phyloP scores from a whole-genome alignment of 2,113 vertebrate species.

The Apaloderma vittatum region DNA sequence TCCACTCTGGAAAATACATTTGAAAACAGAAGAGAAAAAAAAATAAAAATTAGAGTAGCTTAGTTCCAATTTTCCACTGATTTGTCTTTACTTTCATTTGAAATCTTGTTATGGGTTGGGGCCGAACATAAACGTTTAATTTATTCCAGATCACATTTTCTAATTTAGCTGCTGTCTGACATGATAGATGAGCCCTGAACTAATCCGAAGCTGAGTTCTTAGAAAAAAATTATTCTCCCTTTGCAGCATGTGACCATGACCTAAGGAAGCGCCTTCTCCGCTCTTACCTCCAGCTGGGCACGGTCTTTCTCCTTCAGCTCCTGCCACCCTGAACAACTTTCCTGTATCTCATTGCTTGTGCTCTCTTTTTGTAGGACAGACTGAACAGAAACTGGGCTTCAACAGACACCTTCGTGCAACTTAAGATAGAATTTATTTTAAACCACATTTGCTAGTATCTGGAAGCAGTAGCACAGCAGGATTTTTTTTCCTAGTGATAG shows the following conservation, averaged over 20 bases:
- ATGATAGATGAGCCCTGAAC: background rate
- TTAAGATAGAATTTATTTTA: background rate
- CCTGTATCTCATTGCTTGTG: background rate
- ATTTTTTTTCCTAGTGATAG: background rate
- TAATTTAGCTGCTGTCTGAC: slow-evolving; percentile 23
- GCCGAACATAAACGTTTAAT: background rate
- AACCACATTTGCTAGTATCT: background rate
- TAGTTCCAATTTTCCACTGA: slow-evolving; percentile 2
- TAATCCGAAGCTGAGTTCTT: slow-evolving; percentile 9
- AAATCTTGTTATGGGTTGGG: background rate
- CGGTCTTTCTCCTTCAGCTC: background rate
- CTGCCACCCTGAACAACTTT: background rate
- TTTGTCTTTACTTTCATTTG: slow-evolving; percentile 22
- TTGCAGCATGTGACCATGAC: background rate
- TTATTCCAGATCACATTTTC: slow-evolving; percentile 30
- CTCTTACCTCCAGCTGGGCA: background rate
- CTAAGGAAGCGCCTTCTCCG: background rate
- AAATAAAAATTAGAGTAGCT: slow-evolving; percentile 49
- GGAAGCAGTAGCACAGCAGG: background rate
- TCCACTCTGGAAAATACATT: slow-evolving; percentile 87
- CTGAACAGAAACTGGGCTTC: background rate
- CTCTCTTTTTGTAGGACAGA: background rate
- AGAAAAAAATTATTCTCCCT: background rate
- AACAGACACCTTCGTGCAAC: background rate
- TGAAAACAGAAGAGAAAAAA: slow-evolving; percentile 71